These are phyloP conservation scores for Brassicogethes aeneus DNA, from an alignment of 2,888 invertebrate species.

Conservation along the genomic window DNA sequence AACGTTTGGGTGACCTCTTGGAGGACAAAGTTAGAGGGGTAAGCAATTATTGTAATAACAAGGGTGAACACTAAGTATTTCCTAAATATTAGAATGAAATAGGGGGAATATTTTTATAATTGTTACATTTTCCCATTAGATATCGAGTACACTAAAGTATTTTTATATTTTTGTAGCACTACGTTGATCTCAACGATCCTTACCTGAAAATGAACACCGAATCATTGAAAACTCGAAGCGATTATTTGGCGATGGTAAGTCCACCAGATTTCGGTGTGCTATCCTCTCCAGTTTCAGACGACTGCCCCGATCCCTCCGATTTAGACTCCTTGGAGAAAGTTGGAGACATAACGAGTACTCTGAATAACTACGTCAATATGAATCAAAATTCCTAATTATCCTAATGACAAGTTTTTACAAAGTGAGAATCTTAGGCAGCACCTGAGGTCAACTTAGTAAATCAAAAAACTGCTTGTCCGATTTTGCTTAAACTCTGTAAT, in stretches of 20 bases:
- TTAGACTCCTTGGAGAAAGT: too few relatives aligned
- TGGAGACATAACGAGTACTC: too few relatives aligned
- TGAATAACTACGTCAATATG: too few relatives aligned
- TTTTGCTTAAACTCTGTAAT: too few relatives aligned
- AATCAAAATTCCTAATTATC: conserved; percentile 59
- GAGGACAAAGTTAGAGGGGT: conserved; percentile 69
- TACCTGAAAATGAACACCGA: conserved; percentile 65
- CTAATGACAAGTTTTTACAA: conserved; percentile 48
- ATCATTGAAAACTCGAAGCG: conserved; percentile 46
- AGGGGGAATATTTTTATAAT: too few relatives aligned
- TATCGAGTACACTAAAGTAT: not conserved
- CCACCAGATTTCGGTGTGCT: conserved; percentile 63
- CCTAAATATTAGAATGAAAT: too few relatives aligned
- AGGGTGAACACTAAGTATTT: not conserved
- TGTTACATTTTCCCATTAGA: too few relatives aligned
- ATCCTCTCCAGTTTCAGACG: conserved; percentile 43
- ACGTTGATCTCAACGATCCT: conserved; percentile 75
- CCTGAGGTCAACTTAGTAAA: not conserved
- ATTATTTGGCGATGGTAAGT: conserved; percentile 69
- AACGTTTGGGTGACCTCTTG: conserved; percentile 66
- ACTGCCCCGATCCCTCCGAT: conserved; percentile 28
- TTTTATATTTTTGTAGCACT: conserved; percentile 60
- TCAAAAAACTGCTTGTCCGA: conserved; percentile 24
- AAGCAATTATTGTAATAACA: conserved; percentile 43
- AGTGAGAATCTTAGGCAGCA: not conserved